A percentile compares a stretch with the other conserved stretches of the same genome.
These are phyloP conservation scores for Rousettus madagascariensis DNA, from an alignment of 2,797 vertebrate species.

Conservation along the genomic window DNA sequence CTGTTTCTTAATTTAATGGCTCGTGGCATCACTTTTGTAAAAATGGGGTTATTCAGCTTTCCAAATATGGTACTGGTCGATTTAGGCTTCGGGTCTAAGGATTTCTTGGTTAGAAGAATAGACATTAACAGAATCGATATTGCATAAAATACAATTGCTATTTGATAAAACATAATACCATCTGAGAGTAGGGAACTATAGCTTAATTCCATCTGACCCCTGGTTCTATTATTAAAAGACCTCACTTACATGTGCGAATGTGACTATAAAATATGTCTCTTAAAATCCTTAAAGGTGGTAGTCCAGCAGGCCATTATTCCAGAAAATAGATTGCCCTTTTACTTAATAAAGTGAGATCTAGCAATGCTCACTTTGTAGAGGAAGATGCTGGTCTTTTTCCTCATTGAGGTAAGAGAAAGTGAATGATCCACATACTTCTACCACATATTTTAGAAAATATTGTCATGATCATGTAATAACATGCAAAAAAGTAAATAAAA, in stretches of 20 bases:
- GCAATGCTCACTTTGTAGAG: background rate
- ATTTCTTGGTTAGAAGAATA: slow-evolving; percentile 50
- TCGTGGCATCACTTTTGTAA: background rate
- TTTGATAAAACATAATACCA: background rate
- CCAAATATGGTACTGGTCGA: background rate
- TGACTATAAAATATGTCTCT: background rate
- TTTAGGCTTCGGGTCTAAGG: slow-evolving; percentile 6
- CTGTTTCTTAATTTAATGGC: slow-evolving; percentile 13
- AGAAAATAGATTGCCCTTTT: background rate
- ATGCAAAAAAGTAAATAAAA: background rate
- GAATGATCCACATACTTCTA: slow-evolving; percentile 1
- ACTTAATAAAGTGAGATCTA: slow-evolving; percentile 15
- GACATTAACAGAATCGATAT: slow-evolving; percentile 11
- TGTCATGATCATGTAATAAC: background rate
- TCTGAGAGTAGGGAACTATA: background rate
- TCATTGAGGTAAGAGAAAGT: slow-evolving; percentile 42
- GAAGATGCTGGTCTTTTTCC: background rate
- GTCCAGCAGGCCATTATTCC: background rate
- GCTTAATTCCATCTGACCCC: background rate
- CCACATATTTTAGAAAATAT: background rate
- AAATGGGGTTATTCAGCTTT: background rate
- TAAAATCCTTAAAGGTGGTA: slow-evolving; percentile 9
- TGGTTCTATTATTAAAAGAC: background rate
- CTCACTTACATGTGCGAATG: background rate
- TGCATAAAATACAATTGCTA: background rate